A percentile compares a stretch with the other conserved stretches of the same genome.
Conservation (phyloP, 1,140 invertebrate genomes). For the Calosoma granatense region DNA sequence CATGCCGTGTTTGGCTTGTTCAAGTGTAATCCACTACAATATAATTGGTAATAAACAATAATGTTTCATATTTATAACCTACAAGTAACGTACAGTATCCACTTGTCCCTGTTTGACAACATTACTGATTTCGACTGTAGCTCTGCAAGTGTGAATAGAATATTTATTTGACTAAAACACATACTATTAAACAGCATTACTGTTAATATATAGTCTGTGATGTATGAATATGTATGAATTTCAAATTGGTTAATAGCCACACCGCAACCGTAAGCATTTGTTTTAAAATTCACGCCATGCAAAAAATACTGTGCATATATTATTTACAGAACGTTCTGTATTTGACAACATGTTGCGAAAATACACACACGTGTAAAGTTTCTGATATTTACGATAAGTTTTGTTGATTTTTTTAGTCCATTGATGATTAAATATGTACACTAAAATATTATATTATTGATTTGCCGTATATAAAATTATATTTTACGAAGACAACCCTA, state of each 20-base stretch:
- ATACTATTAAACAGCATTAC: too few species aligned
- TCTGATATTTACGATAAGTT: too few species aligned
- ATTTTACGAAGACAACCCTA: too few species aligned
- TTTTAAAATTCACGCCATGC: constrained; percentile 1
- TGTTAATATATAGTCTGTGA: background rate
- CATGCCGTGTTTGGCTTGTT: constrained; percentile 88
- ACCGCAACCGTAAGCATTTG: constrained; percentile 2
- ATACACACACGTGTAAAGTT: too few species aligned
- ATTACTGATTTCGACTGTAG: constrained; percentile 53
- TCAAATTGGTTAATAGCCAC: constrained; percentile 4
- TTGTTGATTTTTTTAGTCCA: too few species aligned
- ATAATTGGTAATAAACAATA: constrained; percentile 21
- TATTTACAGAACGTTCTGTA: background rate
- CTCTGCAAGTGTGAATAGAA: constrained; percentile 23
- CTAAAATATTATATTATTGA: too few species aligned
- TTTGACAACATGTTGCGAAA: too few species aligned
- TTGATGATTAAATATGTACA: too few species aligned
- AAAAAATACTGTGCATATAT: constrained; percentile 4
- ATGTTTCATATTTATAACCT: constrained; percentile 13
- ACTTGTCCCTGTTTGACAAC: constrained; percentile 54
- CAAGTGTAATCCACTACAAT: constrained; percentile 84
- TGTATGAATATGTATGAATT: background rate
- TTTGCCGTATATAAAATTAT: too few species aligned
- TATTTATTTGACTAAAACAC: too few species aligned
- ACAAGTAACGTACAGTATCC: constrained; percentile 53